Conservation (phyloP, 2,113 vertebrate genomes). For the Probosciger aterrimus region DNA sequence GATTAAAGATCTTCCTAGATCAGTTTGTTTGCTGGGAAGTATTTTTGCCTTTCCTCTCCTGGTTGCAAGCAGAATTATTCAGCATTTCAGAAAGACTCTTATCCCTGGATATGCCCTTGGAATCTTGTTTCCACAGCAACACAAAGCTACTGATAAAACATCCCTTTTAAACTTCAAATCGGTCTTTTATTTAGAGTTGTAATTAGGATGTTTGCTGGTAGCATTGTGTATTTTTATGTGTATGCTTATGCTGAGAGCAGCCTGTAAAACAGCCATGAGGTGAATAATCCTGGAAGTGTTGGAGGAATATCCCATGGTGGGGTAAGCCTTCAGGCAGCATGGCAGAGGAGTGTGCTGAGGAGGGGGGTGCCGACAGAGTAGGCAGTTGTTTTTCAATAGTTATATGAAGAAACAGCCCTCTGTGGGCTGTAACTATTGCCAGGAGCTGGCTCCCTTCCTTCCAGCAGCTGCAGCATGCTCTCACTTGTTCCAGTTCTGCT, state of each 20-base stretch:
- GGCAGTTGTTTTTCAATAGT: background rate
- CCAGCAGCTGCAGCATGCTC: slow-evolving; percentile 26
- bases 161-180: slow-evolving; percentile 9
- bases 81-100: background rate
- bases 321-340: background rate
- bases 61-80: background rate
- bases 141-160: slow-evolving; percentile 7
- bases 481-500: slow-evolving; percentile 26
- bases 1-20: background rate
- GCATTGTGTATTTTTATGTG: background rate
- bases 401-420: background rate
- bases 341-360: background rate
- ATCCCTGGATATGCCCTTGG: slow-evolving; percentile 17
- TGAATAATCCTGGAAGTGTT: background rate
- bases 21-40: background rate
- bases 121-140: slow-evolving; percentile 57
- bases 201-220: background rate
- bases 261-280: background rate
- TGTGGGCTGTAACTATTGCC: background rate
- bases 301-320: background rate
- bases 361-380: background rate
- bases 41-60: background rate
- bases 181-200: background rate
- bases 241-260: background rate
- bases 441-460: slow-evolving; percentile 21